These are phyloP conservation scores for Dinomys branickii DNA, from an alignment of 2,113 vertebrate genomes.

Conservation along the genomic window DNA sequence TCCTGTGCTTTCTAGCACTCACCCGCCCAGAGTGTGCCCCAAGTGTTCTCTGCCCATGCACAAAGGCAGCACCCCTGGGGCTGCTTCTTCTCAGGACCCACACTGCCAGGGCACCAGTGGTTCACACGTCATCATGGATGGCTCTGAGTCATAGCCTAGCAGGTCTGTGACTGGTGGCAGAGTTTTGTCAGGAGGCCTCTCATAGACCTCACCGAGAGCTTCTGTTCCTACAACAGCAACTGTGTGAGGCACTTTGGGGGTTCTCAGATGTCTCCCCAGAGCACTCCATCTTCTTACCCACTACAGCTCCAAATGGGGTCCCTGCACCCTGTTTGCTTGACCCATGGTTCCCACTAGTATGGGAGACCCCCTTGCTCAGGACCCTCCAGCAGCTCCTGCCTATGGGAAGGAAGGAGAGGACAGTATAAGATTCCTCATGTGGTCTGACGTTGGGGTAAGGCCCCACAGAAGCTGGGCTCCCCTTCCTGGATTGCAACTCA, in stretches of 20 bases:
- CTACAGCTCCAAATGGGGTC: fast-evolving
- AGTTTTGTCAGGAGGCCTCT: no score
- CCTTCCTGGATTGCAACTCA: background rate
- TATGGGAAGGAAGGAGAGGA: background rate
- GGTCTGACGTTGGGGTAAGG: background rate
- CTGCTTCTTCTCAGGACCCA: background rate
- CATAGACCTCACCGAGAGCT: background rate
- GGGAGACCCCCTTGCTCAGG: background rate
- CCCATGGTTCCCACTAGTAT: background rate
- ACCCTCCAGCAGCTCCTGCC: fast-evolving
- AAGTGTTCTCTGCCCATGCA: background rate
- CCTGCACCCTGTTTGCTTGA: background rate
- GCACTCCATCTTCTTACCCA: no score
- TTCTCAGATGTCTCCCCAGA: background rate
- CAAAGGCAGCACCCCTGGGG: background rate
- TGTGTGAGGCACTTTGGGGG: background rate
- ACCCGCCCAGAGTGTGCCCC: no score
- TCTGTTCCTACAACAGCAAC: background rate
- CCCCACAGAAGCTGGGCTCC: background rate
- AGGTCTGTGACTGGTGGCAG: no score
- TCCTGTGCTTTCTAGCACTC: background rate
- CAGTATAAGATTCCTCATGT: background rate
- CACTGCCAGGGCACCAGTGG: background rate
- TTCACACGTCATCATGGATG: background rate
- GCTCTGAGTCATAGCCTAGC: background rate